Base-by-base conservation (phyloP, 1,140 invertebrate species). In the Trialeurodes vaporariorum region DNA sequence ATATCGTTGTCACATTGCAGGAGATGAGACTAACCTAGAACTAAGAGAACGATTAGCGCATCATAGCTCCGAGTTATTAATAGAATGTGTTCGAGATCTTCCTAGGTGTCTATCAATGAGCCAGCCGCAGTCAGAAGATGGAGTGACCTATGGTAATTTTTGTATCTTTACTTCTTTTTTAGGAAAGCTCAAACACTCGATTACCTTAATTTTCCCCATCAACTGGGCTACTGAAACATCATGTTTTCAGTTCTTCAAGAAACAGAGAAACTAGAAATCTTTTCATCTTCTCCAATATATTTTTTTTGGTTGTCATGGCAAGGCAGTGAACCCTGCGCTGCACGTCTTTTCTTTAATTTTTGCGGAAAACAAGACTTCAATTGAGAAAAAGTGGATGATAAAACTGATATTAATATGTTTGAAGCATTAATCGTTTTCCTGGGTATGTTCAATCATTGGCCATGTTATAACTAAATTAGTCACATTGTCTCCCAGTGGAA, bases 11-110 rank as follows among this genome's bases (percentile, higher is more conserved):
- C 13, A 77, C 66, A 84, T 96, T 64, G 74, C 77, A 59, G 74
- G 82, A 23, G 75, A 88, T 72, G 83, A 86, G 69, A 85, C 83
- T 27, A 80, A 87, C 72, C 82, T 84, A 34, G 83, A 92, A 72
- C 77, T 96, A 62, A 81, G 85, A 71, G 69, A 80, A 9, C 80
- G 81, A 68, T 75, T 96, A 69, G 84, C 90, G 0, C 76, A 81
- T 34, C 74, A 87, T 71, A 93, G 93, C 58, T 87, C 87, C 9
- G 72, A 86, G 68, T 79, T 89, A 75, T 76, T 93, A 59, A 75
- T 86, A 21, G 77, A 89, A 69, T 85, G 84, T 68, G 70, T 94
- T 1, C 73, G 78, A 72, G 76, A 84, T 71, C 78, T 92, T 64
- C 83, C 85, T 11, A 63, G 80, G 13, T 80, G 81, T 73, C 77